These are phyloP conservation scores for Calephelis virginiensis DNA, from an alignment of 1,140 invertebrate genomes.

Conservation along the genomic window DNA sequence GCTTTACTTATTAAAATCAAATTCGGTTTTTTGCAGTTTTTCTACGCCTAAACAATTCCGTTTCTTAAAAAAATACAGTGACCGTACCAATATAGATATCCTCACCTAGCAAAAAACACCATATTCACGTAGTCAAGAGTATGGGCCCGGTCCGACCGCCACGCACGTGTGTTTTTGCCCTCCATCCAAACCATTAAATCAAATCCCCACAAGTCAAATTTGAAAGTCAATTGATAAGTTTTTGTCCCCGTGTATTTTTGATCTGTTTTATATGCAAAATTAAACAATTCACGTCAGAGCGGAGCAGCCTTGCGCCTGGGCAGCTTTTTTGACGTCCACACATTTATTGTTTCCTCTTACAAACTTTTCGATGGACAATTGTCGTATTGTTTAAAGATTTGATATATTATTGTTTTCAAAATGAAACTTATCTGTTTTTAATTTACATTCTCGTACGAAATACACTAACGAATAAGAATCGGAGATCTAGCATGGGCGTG, in stretches of 20 bases:
- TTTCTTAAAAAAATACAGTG: too few species aligned
- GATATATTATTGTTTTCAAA: background rate
- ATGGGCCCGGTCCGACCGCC: too few species aligned
- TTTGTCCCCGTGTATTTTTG: conserved; percentile 1
- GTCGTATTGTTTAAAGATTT: background rate
- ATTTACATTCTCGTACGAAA: too few species aligned
- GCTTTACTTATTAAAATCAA: too few species aligned
- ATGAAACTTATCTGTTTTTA: too few species aligned
- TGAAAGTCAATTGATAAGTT: conserved; percentile 4
- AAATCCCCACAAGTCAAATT: background rate
- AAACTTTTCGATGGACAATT: background rate
- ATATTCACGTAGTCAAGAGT: too few species aligned
- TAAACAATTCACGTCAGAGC: conserved; percentile 8
- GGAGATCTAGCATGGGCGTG: too few species aligned
- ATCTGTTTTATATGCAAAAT: conserved; percentile 12
- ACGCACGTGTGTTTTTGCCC: conserved; percentile 6
- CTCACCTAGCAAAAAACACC: too few species aligned
- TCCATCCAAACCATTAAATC: background rate
- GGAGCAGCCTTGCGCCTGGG: conserved; percentile 3
- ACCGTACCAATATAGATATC: too few species aligned
- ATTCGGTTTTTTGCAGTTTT: too few species aligned
- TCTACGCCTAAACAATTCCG: too few species aligned
- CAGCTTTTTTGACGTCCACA: conserved; percentile 9
- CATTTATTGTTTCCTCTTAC: conserved; percentile 14
- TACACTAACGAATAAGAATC: too few species aligned